Conservation (phyloP, 1,140 invertebrate species). For the Diachasmimorpha longicaudata region DNA sequence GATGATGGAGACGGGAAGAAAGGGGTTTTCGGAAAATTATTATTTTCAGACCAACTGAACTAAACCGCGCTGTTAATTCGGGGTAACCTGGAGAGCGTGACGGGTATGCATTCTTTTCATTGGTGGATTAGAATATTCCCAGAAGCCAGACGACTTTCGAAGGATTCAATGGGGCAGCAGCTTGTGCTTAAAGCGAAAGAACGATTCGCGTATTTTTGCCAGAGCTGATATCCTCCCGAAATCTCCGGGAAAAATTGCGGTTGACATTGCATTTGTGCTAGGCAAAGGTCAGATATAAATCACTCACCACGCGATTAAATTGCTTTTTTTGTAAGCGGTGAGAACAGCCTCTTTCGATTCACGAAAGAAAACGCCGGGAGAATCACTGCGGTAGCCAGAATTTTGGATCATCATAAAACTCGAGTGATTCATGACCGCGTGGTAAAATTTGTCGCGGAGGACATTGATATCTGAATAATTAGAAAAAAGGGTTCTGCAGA, state of each 20-base stretch:
- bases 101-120: background rate
- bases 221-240: background rate
- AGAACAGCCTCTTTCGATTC: constrained; percentile 5
- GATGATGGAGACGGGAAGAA: background rate
- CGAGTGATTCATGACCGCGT: constrained; percentile 18
- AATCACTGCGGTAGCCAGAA: constrained; percentile 4
- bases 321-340: background rate
- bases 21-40: background rate
- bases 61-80: background rate
- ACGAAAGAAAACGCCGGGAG: background rate
- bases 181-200: background rate
- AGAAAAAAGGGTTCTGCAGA: too few relatives aligned
- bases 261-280: background rate
- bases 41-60: background rate
- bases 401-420: constrained; percentile 29
- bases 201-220: background rate
- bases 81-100: background rate
- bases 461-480: too few relatives aligned
- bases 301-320: background rate
- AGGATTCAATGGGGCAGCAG: background rate
- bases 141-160: background rate
- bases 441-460: background rate
- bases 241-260: background rate
- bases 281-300: background rate
- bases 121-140: background rate